Evolutionary conservation across 2,113 vertebrate species (phyloP).

Genomic region (Carassius gibelio): DNA sequence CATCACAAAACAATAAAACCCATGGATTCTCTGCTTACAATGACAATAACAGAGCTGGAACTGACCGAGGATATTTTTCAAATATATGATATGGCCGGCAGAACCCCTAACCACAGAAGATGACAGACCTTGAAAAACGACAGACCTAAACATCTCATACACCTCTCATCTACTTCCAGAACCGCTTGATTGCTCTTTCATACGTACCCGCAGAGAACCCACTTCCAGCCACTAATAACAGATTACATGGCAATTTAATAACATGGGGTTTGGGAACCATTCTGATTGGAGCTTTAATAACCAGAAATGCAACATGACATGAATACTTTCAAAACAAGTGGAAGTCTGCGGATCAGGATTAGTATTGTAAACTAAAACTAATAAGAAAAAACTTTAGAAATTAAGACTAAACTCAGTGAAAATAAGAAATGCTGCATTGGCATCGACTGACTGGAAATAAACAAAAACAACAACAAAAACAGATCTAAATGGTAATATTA

Average conservation of each 20-base stretch:
- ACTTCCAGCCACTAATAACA: constrained; percentile 37
- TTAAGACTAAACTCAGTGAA: no score
- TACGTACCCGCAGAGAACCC: background rate
- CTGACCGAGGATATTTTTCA: constrained; percentile 9
- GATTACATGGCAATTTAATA: constrained; percentile 34
- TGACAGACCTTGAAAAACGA: background rate
- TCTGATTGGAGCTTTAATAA: background rate
- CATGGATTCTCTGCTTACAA: background rate
- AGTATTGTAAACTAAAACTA: background rate
- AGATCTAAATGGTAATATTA: no score
- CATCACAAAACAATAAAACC: constrained; percentile 26
- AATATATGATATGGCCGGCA: background rate
- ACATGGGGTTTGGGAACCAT: background rate
- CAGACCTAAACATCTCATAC: background rate
- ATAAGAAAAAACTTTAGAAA: no score
- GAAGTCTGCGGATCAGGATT: background rate
- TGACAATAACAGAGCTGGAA: constrained; percentile 15
- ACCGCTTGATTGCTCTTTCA: constrained; percentile 31
- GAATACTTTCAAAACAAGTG: background rate
- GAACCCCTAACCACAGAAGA: constrained; percentile 10
- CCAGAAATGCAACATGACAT: constrained; percentile 12
- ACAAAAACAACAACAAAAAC: no score
- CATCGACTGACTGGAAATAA: no score
- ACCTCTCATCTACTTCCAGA: constrained; percentile 32
- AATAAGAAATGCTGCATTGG: no score